A percentile compares a stretch with the other conserved stretches of the same genome.
These are phyloP conservation scores for Morpho helenor DNA, from an alignment of 2,888 invertebrate genomes.

Conservation along the genomic window DNA sequence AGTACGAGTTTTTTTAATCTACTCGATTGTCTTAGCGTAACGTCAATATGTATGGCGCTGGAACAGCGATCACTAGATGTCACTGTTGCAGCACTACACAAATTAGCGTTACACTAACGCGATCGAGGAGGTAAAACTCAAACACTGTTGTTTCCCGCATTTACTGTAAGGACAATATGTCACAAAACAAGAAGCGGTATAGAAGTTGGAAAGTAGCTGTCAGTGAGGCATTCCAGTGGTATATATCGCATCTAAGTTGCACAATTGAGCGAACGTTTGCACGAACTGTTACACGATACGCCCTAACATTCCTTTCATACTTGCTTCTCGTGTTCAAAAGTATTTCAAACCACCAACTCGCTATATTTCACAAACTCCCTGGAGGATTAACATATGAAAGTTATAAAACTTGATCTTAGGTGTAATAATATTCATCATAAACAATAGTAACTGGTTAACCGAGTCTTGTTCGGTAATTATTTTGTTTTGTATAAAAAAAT, in stretches of 20 bases:
- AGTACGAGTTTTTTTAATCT: too few species aligned
- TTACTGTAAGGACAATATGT: conserved; percentile 17
- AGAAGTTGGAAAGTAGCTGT: conserved; percentile 56
- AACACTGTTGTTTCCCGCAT: conserved; percentile 5
- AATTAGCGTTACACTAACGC: too few species aligned
- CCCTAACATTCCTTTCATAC: conserved; percentile 38
- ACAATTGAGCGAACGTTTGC: conserved; percentile 49
- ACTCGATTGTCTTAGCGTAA: too few species aligned
- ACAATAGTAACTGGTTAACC: too few species aligned
- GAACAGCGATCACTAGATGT: too few species aligned
- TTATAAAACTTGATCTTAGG: too few species aligned
- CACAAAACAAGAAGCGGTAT: conserved; percentile 19
- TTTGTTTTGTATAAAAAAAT: too few species aligned
- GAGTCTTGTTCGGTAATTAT: too few species aligned
- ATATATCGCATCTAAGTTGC: conserved; percentile 46
- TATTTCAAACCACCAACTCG: conserved; percentile 8
- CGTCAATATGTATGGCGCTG: too few species aligned
- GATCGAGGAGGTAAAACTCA: too few species aligned
- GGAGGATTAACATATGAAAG: conserved; percentile 1
- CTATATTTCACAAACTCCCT: conserved; percentile 3
- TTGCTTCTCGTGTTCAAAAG: conserved; percentile 24
- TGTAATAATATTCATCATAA: too few species aligned
- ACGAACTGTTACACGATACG: conserved; percentile 42
- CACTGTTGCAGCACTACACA: too few species aligned
- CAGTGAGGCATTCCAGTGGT: conserved; percentile 48